Conservation (phyloP, 2,113 vertebrate species). For the Chamaea fasciata region DNA sequence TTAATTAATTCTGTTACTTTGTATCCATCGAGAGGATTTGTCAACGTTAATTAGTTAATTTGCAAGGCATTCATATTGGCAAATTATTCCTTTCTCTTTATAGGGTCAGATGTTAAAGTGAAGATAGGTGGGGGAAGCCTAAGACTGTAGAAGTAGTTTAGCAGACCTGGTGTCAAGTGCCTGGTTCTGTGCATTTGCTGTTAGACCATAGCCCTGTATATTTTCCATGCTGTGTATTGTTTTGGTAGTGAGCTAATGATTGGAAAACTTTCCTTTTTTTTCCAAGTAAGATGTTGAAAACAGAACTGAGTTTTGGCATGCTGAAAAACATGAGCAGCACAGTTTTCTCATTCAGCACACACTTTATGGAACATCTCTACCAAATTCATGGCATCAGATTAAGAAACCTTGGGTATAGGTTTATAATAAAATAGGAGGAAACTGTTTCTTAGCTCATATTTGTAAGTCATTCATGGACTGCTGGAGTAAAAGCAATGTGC, state of each 20-base stretch:
- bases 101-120: neutral
- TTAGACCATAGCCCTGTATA: accelerated
- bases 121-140: neutral
- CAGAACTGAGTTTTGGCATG: neutral
- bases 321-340: neutral
- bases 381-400: neutral
- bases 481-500: neutral
- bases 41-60: neutral
- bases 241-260: neutral
- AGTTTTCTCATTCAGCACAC: neutral
- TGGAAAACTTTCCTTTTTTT: neutral
- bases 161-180: neutral
- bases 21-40: neutral
- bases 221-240: neutral
- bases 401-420: neutral
- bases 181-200: neutral
- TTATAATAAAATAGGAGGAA: neutral
- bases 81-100: neutral
- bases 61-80: neutral
- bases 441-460: neutral
- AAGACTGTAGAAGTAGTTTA: neutral
- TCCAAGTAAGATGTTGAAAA: neutral
- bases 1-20: neutral
- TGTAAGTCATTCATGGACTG: neutral
- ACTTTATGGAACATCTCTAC: neutral